A percentile compares a stretch with the other conserved stretches of the same genome.
phyloP scores from a whole-genome alignment of 2,797 vertebrate species.

The Sciurus vulgaris region DNA sequence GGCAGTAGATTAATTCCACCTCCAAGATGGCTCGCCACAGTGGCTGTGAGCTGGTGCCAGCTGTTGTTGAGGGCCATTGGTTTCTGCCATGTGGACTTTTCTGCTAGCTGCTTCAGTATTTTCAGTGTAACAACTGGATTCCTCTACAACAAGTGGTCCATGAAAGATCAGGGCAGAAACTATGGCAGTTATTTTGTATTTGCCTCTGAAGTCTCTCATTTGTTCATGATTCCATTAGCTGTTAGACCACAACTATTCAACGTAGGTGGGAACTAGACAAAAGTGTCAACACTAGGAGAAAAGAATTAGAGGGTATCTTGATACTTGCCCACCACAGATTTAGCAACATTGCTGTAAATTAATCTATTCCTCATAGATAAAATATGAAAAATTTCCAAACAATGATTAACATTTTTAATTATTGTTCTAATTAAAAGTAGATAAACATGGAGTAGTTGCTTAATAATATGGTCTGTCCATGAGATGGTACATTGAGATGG shows the following conservation, averaged over 20 bases:
- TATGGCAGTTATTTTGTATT: background rate
- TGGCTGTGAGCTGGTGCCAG: background rate
- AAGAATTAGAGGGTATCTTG: background rate
- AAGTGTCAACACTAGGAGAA: background rate
- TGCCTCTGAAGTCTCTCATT: background rate
- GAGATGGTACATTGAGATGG: conserved; percentile 12
- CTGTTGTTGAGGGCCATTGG: background rate
- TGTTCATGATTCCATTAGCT: background rate
- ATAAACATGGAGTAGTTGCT: background rate
- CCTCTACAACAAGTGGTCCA: background rate
- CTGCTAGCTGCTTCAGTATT: background rate
- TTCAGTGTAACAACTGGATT: background rate
- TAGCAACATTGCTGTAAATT: background rate
- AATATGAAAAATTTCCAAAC: background rate
- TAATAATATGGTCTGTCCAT: background rate
- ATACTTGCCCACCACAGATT: background rate
- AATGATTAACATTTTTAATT: background rate
- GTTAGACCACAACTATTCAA: background rate
- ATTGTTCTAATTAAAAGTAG: conserved; percentile 44
- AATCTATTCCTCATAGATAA: background rate
- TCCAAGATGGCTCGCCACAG: background rate
- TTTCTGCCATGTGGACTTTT: background rate
- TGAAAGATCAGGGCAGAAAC: background rate
- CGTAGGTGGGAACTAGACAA: background rate
- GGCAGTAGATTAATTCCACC: accelerated